Evolutionary conservation across 2,888 invertebrate genomes (phyloP), one percentile per base, ranked within the genome.

Genomic region (Eupeodes luniger): DNA sequence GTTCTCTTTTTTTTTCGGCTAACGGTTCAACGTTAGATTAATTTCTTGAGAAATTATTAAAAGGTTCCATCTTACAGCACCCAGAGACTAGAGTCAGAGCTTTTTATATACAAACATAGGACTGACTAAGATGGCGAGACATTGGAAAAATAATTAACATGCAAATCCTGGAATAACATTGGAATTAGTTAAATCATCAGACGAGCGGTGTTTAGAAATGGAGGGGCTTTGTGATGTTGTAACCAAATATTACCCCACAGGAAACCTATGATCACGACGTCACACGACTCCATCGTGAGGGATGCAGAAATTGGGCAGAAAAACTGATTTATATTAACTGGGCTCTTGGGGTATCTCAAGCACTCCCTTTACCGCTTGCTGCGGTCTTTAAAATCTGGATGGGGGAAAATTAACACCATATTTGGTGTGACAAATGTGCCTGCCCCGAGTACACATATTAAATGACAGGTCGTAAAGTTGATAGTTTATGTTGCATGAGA

Each of bases 11-110:
- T 79, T 80, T 86, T 85, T 75, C 51, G 81, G 81, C 70, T 85
- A 88, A 88, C 88, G 85, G 88, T 85, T 74, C 66, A 55, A 16
- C 76, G 61, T 77, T 88, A 81, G 88, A 88, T 88, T 85, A 88
- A 88, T 88, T 88, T 85, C 88, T 78, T 81, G 81, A 74, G 69
- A 78, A 88, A 88, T 85, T 85, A 88, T 85, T 85, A 87, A 87
- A 76, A 80, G 81, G 74, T 67, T 59, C 81, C 66, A 47, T 72
- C 72, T 44, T 34, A 11, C 27, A 59, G 62, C 69, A 66, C 57
- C 78, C 57, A 40, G 55, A n/a, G 14, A 64, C 44, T 4, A 40
- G 16, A 16, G 40, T 19, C 53, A 7, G 40, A 12, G 14, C 10
- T 19, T 1, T 27, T 27, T 27, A 3, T 27, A 3, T 27, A 19